Conservation (phyloP, 2,797 vertebrate species). For the Leuciscus waleckii region DNA sequence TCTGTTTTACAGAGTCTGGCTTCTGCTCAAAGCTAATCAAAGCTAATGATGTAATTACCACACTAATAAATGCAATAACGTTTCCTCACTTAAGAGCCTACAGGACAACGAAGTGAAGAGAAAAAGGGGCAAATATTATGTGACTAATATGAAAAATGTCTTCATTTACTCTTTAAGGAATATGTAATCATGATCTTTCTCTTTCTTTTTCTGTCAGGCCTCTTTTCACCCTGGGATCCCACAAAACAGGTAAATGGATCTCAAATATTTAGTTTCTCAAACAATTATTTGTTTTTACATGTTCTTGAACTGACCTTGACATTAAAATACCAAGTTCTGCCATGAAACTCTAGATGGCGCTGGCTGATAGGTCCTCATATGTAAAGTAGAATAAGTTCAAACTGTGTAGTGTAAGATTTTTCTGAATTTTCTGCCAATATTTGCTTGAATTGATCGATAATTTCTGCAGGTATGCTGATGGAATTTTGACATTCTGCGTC, state of each 20-base stretch:
- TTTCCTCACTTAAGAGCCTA: slow-evolving; percentile 60
- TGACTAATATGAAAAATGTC: neutral
- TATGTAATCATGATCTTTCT: slow-evolving; percentile 10
- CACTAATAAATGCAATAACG: slow-evolving; percentile 75
- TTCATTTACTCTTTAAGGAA: neutral
- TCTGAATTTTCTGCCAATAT: neutral
- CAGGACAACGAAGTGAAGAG: slow-evolving; percentile 64
- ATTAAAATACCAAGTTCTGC: neutral
- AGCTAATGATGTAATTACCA: slow-evolving; percentile 81
- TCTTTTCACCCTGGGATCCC: slow-evolving; percentile 97
- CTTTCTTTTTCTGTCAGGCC: slow-evolving; percentile 83
- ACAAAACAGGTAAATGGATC: slow-evolving; percentile 89
- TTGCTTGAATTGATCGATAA: neutral
- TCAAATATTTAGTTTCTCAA: slow-evolving; percentile 9
- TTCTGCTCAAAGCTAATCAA: slow-evolving; percentile 69
- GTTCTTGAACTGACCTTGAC: neutral
- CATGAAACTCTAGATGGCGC: too few relatives aligned
- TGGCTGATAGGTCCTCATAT: neutral
- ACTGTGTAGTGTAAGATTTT: neutral
- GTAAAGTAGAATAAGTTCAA: neutral
- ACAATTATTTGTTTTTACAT: neutral
- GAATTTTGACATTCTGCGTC: neutral
- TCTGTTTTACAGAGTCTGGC: slow-evolving; percentile 32
- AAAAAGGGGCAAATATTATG: slow-evolving; percentile 38
- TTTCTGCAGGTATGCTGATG: neutral